Conservation (phyloP, 1,140 invertebrate genomes). For the Drosophila nasuta region DNA sequence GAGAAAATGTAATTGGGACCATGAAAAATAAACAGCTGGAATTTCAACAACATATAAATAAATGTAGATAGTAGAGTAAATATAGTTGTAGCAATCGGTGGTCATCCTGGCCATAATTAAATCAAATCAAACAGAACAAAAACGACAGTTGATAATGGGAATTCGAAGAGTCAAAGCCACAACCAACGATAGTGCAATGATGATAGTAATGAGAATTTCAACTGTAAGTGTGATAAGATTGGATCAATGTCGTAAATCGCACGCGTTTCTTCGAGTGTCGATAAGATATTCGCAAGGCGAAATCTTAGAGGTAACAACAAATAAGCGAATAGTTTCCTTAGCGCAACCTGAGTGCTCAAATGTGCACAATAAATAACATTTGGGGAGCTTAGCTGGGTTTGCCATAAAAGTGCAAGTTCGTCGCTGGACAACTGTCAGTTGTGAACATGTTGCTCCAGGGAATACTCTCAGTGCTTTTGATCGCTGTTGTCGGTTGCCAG, state of each 20-base stretch:
- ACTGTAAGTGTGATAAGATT: background rate
- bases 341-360: too few species aligned
- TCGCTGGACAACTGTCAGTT: background rate
- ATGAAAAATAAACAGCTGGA: background rate
- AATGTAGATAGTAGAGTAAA: background rate
- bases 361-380: background rate
- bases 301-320: background rate
- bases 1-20: too few species aligned
- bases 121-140: background rate
- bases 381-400: background rate
- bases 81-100: background rate
- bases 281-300: background rate
- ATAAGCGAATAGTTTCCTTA: background rate
- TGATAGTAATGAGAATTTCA: background rate
- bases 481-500: conserved; percentile 13
- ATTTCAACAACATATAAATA: background rate
- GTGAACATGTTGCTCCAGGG: conserved; percentile 4
- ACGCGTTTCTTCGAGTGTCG: background rate
- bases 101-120: conserved; percentile 3
- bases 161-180: background rate
- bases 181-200: background rate
- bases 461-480: background rate
- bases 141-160: background rate
- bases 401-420: background rate
- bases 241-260: conserved; percentile 4